Percentiles rank a stretch among this genome's conserved stretches.
Conservation (phyloP, 37 sponge, comb jelly and placozoan genomes). For the Eunapius fragilis region DNA sequence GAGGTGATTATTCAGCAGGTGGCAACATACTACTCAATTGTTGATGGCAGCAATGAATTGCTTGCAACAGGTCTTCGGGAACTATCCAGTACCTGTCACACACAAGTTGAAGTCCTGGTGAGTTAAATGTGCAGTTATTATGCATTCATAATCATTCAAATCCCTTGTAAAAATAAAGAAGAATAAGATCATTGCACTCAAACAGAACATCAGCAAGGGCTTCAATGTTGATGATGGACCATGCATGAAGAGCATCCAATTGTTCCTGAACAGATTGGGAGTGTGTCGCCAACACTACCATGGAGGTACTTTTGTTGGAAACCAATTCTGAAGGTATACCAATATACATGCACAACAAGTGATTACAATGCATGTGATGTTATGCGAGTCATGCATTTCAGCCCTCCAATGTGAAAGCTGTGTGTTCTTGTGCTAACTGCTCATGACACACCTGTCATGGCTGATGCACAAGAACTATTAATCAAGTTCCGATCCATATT, state of each 20-base stretch:
- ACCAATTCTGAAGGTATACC: constrained; percentile 45
- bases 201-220: background rate
- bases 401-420: background rate
- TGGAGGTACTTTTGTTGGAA: constrained; percentile 48
- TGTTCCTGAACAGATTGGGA: constrained; percentile 5
- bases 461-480: background rate
- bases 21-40: background rate
- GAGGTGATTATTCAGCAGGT: background rate
- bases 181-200: background rate
- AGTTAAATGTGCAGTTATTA: background rate
- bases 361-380: background rate
- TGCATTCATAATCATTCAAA: background rate
- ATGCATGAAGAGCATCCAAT: constrained; percentile 4
- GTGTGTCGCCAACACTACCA: constrained; percentile 36
- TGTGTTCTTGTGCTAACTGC: background rate
- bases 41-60: background rate
- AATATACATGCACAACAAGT: background rate
- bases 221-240: constrained; percentile 23
- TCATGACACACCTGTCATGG: background rate
- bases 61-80: background rate
- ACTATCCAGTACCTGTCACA: background rate
- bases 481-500: background rate
- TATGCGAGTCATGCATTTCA: background rate
- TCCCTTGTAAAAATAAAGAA: background rate
- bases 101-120: background rate